Evolutionary conservation across 2,888 invertebrate genomes (phyloP), one percentile per base, ranked within the genome.

Genomic region (Tachystola acroxantha): DNA sequence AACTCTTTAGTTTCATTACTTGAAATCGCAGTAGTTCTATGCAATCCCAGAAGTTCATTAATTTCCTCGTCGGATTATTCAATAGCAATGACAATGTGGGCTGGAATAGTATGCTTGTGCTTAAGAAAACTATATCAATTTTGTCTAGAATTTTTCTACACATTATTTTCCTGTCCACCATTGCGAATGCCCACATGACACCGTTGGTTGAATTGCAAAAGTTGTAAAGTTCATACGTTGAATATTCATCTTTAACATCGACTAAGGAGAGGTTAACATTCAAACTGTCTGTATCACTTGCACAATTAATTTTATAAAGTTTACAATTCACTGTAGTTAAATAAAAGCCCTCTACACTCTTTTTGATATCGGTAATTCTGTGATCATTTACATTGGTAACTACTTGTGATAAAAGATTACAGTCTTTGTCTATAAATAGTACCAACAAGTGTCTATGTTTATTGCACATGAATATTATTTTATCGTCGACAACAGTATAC

Each of bases 381-480:
- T 72, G 49, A 50, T 85, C 85, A 54, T 80, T 81, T 0, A 84
- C 40, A 40, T 75, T 75, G 20, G 64, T 57, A 1, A 72, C 29
- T 44, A 50, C 53, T 40, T 81, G 63, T 3, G 62, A 56, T 19
- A 74, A 6, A 3, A 73, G 40, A 28, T 58, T 64, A 28, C 59
- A 62, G 7, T 63, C 40, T 7, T 52, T 37, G 41, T 75, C 65
- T 14, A 80, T 43, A 37, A 72, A 36, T 43, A 70, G 60, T 5
- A 63, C 43, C 1, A 82, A 22, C 34, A 86, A 48, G 64, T 84
- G 75, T 53, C 84, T 71, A 36, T 81, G 61, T 63, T 86, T 86
- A 37, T 57, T 66, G 39, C 49, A 82, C 1, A 77, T 10, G 14
- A 81, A 36, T 33, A 78, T 35, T 4, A 71, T 44, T 22, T 68